These are phyloP conservation scores for Sinosuthora webbiana DNA, from an alignment of 2,113 vertebrate species.

Conservation along the genomic window DNA sequence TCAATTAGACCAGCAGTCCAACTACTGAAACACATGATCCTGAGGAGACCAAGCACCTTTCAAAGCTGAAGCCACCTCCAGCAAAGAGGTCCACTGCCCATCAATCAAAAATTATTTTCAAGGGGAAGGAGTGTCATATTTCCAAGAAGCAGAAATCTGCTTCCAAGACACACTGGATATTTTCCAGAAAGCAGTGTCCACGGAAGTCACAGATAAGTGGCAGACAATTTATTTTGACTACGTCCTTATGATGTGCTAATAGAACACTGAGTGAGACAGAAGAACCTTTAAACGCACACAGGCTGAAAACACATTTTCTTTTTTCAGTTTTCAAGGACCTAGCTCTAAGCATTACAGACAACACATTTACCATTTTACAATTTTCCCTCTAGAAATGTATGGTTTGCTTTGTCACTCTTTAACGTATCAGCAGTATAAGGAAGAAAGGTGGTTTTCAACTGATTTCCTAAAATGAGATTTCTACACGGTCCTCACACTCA, in stretches of 20 bases:
- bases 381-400: not conserved
- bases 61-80: not conserved
- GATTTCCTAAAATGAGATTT: not conserved
- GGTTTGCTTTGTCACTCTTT: not conserved
- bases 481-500: not conserved
- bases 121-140: not conserved
- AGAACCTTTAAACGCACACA: not conserved
- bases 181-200: not conserved
- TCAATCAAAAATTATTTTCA: not conserved
- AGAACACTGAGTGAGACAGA: not conserved
- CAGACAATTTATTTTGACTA: conserved; percentile 12
- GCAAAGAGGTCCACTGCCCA: not conserved
- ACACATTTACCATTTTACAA: not conserved
- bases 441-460: not conserved
- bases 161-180: conserved; percentile 3
- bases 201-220: conserved; percentile 15
- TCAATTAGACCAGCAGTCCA: not conserved
- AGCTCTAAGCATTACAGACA: not conserved
- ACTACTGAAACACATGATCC: not conserved
- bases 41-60: not conserved
- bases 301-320: not conserved
- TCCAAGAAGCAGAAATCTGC: not conserved
- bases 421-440: not conserved
- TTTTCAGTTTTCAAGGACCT: not conserved
- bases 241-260: not conserved